phyloP scores from a whole-genome alignment of 64 coral and sea anemone genomes.

The Actinia tenebrosa region DNA sequence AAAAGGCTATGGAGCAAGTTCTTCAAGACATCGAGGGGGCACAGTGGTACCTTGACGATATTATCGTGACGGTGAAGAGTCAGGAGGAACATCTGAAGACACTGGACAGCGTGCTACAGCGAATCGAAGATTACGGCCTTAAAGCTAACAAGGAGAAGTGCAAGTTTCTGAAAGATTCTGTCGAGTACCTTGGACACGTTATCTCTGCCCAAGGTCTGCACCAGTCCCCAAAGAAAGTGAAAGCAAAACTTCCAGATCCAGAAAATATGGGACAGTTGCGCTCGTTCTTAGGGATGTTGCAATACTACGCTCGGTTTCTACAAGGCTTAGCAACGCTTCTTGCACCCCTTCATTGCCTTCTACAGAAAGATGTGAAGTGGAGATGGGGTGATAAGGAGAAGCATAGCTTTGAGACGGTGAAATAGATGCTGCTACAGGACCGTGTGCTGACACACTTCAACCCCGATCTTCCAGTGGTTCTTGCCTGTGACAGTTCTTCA shows the following conservation, averaged over 20 bases:
- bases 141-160: slow-evolving; percentile 36
- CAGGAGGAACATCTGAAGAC: not conserved
- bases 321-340: slow-evolving; percentile 2
- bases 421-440: slow-evolving; percentile 15
- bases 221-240: slow-evolving; percentile 25
- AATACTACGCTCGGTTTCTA: slow-evolving; percentile 7
- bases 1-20: slow-evolving; percentile 32
- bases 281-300: slow-evolving; percentile 22
- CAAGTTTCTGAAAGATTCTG: slow-evolving; percentile 12
- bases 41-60: slow-evolving; percentile 36
- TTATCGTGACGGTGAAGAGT: slow-evolving; percentile 5
- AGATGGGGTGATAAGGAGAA: not conserved
- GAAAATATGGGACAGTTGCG: slow-evolving; percentile 8
- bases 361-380: slow-evolving; percentile 20
- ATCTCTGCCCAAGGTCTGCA: slow-evolving; percentile 27
- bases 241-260: slow-evolving; percentile 11
- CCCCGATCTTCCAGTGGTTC: slow-evolving; percentile 11
- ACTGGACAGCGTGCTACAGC: not conserved
- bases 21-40: slow-evolving; percentile 1
- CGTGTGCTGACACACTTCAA: slow-evolving; percentile 17
- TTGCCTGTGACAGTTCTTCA: slow-evolving; percentile 21
- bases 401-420: slow-evolving; percentile 9
- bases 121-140: slow-evolving; percentile 25
- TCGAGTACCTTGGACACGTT: slow-evolving; percentile 28
- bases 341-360: not conserved